Conservation (phyloP, 2,888 invertebrate species). For the Saturnia pavonia region DNA sequence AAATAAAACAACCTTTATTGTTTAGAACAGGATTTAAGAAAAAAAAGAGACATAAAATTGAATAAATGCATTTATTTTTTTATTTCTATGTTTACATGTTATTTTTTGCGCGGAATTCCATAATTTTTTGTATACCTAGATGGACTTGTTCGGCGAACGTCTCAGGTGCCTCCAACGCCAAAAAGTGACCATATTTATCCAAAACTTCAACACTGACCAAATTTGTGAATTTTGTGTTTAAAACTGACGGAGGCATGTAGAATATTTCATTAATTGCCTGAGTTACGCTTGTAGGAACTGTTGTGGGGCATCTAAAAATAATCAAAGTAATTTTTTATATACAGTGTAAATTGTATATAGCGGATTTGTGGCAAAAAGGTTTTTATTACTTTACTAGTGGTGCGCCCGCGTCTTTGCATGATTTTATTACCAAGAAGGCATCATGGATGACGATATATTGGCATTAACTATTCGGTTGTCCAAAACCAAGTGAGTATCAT, state of each 20-base stretch:
- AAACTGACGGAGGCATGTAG: conserved; percentile 77
- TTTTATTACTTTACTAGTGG: too few species aligned
- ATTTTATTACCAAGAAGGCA: too few species aligned
- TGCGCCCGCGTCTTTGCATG: too few species aligned
- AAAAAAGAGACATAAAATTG: neutral
- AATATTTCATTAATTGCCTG: conserved; percentile 85
- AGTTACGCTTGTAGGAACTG: conserved; percentile 85
- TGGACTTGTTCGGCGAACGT: conserved; percentile 84
- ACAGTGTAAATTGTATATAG: too few species aligned
- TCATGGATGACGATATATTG: too few species aligned
- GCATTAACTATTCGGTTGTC: too few species aligned
- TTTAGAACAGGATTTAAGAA: neutral
- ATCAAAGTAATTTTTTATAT: neutral
- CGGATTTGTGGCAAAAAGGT: too few species aligned
- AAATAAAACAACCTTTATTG: too few species aligned
- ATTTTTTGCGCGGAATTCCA: neutral
- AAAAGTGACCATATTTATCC: conserved; percentile 89
- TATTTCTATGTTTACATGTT: neutral
- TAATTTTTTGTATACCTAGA: conserved; percentile 24
- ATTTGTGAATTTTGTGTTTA: conserved; percentile 82
- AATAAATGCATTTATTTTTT: neutral
- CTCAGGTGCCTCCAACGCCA: conserved; percentile 88
- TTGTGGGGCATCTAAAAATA: conserved; percentile 40
- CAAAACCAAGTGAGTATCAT: too few species aligned
- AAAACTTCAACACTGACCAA: conserved; percentile 83